Percentiles rank a stretch among this genome's conserved stretches.
These are phyloP conservation scores for Carabus problematicus DNA, from an alignment of 2,888 invertebrate species.

Conservation along the genomic window DNA sequence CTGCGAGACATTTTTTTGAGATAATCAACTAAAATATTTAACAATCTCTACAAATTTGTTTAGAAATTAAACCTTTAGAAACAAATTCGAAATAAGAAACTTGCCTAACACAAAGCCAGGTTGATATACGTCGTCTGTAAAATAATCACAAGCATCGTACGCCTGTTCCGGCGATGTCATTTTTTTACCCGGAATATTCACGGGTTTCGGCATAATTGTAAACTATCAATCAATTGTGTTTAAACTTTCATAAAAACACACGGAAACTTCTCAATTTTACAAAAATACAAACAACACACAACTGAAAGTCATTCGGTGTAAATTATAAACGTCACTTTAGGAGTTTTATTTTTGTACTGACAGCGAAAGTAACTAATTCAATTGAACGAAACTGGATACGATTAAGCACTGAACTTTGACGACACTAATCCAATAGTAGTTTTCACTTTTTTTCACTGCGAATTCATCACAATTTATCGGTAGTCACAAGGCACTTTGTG, in stretches of 20 bases:
- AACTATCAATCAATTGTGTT: slow-evolving; percentile 1
- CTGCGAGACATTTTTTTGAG: slow-evolving; percentile 59
- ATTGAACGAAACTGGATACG: slow-evolving; percentile 29
- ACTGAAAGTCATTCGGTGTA: background rate
- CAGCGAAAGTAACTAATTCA: slow-evolving; percentile 34
- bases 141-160: slow-evolving; percentile 74
- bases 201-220: slow-evolving; percentile 24
- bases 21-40: too few relatives aligned
- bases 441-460: slow-evolving; percentile 31
- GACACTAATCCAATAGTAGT: slow-evolving; percentile 18
- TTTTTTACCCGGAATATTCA: slow-evolving; percentile 2
- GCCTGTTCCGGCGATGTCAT: slow-evolving; percentile 64
- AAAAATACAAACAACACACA: slow-evolving; percentile 11
- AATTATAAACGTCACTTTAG: slow-evolving; percentile 12
- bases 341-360: slow-evolving; percentile 15
- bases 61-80: background rate
- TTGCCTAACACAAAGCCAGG: slow-evolving; percentile 63
- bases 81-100: slow-evolving; percentile 45
- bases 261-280: background rate
- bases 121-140: slow-evolving; percentile 71
- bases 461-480: slow-evolving; percentile 13
- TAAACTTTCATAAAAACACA: background rate
- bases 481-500: slow-evolving; percentile 26
- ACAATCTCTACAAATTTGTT: background rate
- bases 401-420: slow-evolving; percentile 24